A percentile compares a stretch with the other conserved stretches of the same genome.
These are phyloP conservation scores for Sialia sialis DNA, from an alignment of 2,113 vertebrate species.

Conservation along the genomic window DNA sequence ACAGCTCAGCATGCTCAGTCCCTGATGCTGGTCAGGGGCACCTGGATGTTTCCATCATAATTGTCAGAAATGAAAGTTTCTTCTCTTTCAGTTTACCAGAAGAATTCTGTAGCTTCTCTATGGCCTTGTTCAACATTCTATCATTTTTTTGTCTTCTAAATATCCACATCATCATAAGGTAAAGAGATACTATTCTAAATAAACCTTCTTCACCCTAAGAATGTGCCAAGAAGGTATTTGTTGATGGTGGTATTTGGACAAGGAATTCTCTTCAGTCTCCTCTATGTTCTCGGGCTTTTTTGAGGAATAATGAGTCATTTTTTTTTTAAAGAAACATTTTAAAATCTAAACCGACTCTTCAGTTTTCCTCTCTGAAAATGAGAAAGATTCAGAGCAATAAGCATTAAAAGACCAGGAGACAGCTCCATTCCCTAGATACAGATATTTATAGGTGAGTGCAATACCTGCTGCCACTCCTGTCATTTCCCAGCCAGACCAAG, in stretches of 20 bases:
- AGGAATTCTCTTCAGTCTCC: neutral
- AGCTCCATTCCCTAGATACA: accelerated
- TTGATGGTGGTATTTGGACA: neutral
- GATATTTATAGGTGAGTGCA: neutral
- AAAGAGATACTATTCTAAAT: neutral
- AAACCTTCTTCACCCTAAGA: neutral
- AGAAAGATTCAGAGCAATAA: neutral
- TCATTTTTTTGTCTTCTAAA: neutral
- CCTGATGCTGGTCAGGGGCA: neutral
- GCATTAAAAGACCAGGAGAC: neutral
- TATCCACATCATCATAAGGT: neutral
- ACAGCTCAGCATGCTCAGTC: neutral
- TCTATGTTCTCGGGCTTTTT: accelerated
- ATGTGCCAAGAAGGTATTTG: neutral
- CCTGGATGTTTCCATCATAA: neutral
- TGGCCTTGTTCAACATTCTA: accelerated
- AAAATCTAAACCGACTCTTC: neutral
- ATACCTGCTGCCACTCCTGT: neutral
- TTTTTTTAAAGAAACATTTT: neutral
- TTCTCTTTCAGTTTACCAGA: neutral
- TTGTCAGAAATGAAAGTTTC: neutral
- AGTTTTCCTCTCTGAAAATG: neutral
- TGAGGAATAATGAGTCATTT: neutral
- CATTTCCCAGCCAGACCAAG: neutral
- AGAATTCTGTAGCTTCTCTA: neutral